These are phyloP conservation scores for Rhyacichthys aspro DNA, from an alignment of 2,797 vertebrate genomes.

Conservation along the genomic window DNA sequence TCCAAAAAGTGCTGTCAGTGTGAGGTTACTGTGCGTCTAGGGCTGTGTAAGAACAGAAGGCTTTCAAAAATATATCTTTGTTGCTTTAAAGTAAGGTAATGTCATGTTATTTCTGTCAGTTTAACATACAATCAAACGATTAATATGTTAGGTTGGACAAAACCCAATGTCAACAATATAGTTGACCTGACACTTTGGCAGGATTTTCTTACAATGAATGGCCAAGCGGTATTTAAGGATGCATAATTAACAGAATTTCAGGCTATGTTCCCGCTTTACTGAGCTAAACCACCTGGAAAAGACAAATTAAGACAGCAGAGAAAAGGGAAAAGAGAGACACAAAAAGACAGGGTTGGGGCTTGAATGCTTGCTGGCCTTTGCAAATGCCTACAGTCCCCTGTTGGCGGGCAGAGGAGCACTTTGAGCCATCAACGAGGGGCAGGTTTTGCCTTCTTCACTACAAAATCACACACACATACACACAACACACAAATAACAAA, in stretches of 20 bases:
- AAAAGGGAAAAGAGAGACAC: slow-evolving; percentile 66
- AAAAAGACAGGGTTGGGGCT: slow-evolving; percentile 79
- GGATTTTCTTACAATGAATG: slow-evolving; percentile 11
- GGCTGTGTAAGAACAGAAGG: too few relatives aligned
- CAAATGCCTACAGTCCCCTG: slow-evolving; percentile 98
- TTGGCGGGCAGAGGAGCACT: slow-evolving; percentile 98
- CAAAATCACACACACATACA: slow-evolving; percentile 86
- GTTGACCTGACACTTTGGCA: neutral
- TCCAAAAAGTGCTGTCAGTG: too few relatives aligned
- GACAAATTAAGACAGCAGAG: slow-evolving; percentile 48
- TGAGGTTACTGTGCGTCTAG: too few relatives aligned
- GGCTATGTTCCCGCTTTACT: slow-evolving; percentile 31
- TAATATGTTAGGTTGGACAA: too few relatives aligned
- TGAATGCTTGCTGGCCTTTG: slow-evolving; percentile 97
- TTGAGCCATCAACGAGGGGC: slow-evolving; percentile 99
- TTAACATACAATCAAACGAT: too few relatives aligned
- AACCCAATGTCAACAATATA: too few relatives aligned
- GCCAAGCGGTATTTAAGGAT: slow-evolving; percentile 26
- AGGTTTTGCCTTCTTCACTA: slow-evolving; percentile 99
- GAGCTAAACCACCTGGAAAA: slow-evolving; percentile 49
- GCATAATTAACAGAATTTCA: slow-evolving; percentile 34
- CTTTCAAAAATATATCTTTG: too few relatives aligned
- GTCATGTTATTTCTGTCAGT: too few relatives aligned
- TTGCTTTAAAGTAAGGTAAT: too few relatives aligned
- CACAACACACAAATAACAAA: slow-evolving; percentile 98